Conservation (phyloP, 2,113 vertebrate species). For the Mobula hypostoma region DNA sequence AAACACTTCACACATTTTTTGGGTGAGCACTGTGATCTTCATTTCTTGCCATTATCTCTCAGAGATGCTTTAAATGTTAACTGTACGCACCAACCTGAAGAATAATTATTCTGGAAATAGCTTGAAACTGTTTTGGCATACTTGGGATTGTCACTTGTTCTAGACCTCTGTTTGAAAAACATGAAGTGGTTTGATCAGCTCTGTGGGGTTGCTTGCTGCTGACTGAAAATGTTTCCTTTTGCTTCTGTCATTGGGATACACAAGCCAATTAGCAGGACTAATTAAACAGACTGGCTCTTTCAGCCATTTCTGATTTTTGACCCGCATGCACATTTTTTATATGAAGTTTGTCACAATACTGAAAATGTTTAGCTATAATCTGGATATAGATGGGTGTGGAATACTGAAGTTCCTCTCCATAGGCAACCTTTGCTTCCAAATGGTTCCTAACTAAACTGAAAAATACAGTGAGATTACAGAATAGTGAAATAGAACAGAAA, state of each 20-base stretch:
- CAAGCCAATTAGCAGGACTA: neutral
- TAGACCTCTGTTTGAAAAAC: neutral
- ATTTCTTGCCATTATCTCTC: neutral
- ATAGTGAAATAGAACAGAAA: neutral
- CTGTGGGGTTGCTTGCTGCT: neutral
- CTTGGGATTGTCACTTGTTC: neutral
- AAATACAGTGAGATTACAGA: neutral
- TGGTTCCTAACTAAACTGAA: neutral
- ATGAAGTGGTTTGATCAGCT: neutral
- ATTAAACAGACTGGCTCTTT: neutral
- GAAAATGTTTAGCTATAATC: neutral
- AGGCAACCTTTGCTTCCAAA: neutral
- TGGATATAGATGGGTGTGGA: neutral
- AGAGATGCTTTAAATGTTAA: neutral
- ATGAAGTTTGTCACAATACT: neutral
- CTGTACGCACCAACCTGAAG: neutral
- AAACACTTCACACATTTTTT: neutral
- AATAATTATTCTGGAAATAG: neutral
- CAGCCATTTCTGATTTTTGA: neutral
- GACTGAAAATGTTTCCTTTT: neutral
- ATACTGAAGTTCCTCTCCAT: neutral
- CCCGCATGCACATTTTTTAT: neutral
- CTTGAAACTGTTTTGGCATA: slow-evolving; percentile 6
- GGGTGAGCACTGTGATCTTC: neutral
- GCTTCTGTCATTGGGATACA: neutral